Base-by-base conservation (phyloP, 2,113 vertebrate genomes). In the Peromyscus maniculatus region DNA sequence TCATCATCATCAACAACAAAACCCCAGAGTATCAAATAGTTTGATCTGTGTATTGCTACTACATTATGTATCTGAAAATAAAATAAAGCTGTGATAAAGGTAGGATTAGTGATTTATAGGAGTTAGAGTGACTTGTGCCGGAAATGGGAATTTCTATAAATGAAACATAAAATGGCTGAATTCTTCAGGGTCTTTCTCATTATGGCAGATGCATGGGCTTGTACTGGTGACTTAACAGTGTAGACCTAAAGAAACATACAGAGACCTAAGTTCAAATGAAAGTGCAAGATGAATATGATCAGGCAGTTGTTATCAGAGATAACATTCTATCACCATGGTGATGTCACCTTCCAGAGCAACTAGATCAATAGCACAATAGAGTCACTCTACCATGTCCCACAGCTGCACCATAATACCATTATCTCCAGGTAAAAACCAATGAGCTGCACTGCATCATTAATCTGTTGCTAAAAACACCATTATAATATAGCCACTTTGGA, bases 91-190 rank as follows among this genome's bases (percentile, higher is more conserved):
- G 16, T 67, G 43, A 6, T 24, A 17, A 39, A 59, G 22, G 33
- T 3, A 11, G 1, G 19, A 55, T 55, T 80, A 64, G 7, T 93
- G 24, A 2, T 43, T 87, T 13, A n/a, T 11, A 79, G 21, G 5
- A 26, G 1, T 75, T 28, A 22, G 22, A 3, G 28, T 59, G 2
- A 0, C 1, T 28, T 79, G 26, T 62, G 4, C n/a, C 55, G 1
- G 8, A 86, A 19, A 4, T 82, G 13, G 5, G 1, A 7, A 1
- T 80, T 57, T 13, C 11, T n/a, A 24, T 46, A 26, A 88, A 80
- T 89, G 8, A 59, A 36, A 55, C n/a, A 17, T 16, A 1, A 72
- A 5, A 5, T 80, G 11, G 57, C 24, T 26, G 43, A 64, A 52
- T 9, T 22, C 22, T 69, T 89, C 15, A 43, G 13, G 19, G 15